Evolutionary conservation across 2,888 invertebrate species (phyloP).

Genomic region (Rhimphoctona megacephalus): DNA sequence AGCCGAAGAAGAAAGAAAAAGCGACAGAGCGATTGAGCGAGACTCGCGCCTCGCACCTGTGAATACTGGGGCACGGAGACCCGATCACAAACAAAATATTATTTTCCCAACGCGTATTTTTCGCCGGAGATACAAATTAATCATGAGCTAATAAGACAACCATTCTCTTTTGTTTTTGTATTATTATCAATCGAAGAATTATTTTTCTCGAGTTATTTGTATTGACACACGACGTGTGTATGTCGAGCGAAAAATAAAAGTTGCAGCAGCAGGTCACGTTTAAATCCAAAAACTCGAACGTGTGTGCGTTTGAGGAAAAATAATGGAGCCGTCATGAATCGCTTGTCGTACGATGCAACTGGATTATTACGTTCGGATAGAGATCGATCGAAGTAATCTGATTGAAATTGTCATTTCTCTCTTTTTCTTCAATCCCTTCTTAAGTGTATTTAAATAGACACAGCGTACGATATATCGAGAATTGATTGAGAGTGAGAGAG

Average conservation of each 20-base stretch:
- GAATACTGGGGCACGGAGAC: slow-evolving; percentile 48
- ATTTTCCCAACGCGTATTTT: slow-evolving; percentile 33
- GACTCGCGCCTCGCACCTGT: slow-evolving; percentile 65
- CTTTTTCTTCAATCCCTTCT: slow-evolving; percentile 12
- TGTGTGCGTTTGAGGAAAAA: slow-evolving; percentile 38
- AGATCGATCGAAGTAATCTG: slow-evolving; percentile 20
- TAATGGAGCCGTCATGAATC: slow-evolving; percentile 65
- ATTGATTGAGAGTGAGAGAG: background rate
- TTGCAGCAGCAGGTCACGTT: slow-evolving; percentile 11
- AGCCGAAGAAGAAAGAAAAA: slow-evolving; percentile 2
- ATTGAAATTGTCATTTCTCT: slow-evolving; percentile 46
- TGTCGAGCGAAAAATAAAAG: slow-evolving; percentile 28
- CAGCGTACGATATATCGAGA: background rate
- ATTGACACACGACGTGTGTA: background rate
- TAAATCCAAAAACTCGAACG: background rate
- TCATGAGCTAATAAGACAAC: slow-evolving; percentile 48
- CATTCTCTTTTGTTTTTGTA: background rate
- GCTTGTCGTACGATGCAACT: slow-evolving; percentile 45
- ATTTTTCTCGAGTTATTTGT: slow-evolving; percentile 11
- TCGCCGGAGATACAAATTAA: slow-evolving; percentile 32
- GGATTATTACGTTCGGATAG: slow-evolving; percentile 60
- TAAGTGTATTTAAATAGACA: slow-evolving; percentile 52
- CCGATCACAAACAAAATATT: slow-evolving; percentile 39
- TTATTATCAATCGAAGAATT: slow-evolving; percentile 47
- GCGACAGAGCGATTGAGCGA: slow-evolving; percentile 11